Evolutionary conservation across 2,888 invertebrate genomes (phyloP).

Genomic region (Iselma pallidipennis): DNA sequence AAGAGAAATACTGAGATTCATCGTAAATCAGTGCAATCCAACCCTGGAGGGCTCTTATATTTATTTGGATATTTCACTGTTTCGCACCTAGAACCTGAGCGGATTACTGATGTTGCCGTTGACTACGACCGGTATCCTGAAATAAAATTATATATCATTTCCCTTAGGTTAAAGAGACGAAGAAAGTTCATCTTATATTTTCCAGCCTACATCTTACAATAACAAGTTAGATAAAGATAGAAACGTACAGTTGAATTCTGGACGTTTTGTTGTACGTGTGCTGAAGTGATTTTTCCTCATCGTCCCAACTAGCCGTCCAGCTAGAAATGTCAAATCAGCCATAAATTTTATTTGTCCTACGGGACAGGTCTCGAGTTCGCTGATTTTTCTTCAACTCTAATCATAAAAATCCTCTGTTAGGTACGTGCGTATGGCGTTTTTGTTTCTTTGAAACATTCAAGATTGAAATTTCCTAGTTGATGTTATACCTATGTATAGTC

Average conservation of each 20-base stretch:
- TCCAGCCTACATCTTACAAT: neutral
- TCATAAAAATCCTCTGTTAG: constrained; percentile 2
- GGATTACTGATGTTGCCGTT: constrained; percentile 36
- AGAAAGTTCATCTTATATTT: neutral
- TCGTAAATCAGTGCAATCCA: constrained; percentile 11
- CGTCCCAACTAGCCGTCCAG: constrained; percentile 34
- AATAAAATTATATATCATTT: constrained; percentile 31
- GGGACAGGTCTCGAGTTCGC: constrained; percentile 43
- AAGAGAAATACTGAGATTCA: constrained; percentile 4
- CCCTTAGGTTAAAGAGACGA: constrained; percentile 6
- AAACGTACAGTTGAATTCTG: neutral
- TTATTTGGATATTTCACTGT: constrained; percentile 42
- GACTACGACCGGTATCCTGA: constrained; percentile 22
- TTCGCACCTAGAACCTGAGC: constrained; percentile 39
- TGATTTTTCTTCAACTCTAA: constrained; percentile 11
- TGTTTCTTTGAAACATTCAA: too few species aligned
- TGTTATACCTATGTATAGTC: neutral
- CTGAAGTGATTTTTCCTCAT: constrained; percentile 23
- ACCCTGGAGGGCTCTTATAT: constrained; percentile 36
- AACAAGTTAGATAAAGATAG: neutral
- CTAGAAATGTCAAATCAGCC: constrained; percentile 59
- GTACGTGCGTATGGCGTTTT: neutral
- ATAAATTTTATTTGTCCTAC: constrained; percentile 62
- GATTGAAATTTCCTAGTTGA: constrained; percentile 21
- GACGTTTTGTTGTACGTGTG: constrained; percentile 18